These are phyloP conservation scores for Leptogaster cylindrica DNA, from an alignment of 2,888 invertebrate species.

Conservation along the genomic window DNA sequence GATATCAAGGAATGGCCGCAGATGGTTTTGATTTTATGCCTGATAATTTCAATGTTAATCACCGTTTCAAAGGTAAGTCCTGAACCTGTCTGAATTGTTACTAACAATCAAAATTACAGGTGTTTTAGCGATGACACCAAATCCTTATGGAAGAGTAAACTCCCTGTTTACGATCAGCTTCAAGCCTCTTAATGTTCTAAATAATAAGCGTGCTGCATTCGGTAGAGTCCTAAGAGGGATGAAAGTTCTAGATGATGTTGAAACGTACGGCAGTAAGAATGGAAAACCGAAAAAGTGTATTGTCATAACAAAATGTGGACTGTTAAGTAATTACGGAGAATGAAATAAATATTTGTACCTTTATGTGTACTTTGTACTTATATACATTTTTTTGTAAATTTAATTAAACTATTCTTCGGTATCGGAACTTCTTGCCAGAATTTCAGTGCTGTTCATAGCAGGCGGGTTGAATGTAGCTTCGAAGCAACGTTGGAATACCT, in stretches of 20 bases:
- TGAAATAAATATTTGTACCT: constrained; percentile 36
- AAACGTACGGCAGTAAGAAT: constrained; percentile 54
- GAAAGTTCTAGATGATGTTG: constrained; percentile 51
- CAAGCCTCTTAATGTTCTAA: constrained; percentile 52
- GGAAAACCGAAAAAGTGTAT: constrained; percentile 53
- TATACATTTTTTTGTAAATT: too few relatives aligned
- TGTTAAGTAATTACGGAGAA: constrained; percentile 43
- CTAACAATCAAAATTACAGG: constrained; percentile 28
- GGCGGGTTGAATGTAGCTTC: constrained; percentile 73
- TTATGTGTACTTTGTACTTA: neutral
- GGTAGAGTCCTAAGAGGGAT: constrained; percentile 54
- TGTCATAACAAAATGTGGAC: constrained; percentile 53
- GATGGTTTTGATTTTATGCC: constrained; percentile 31
- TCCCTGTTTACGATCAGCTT: constrained; percentile 56
- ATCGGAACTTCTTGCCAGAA: constrained; percentile 77
- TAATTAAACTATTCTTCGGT: constrained; percentile 53
- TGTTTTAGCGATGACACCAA: constrained; percentile 48
- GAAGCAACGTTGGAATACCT: constrained; percentile 76
- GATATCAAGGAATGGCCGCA: constrained; percentile 33
- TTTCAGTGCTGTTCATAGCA: constrained; percentile 63
- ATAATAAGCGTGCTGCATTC: constrained; percentile 54
- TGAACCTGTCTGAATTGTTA: neutral
- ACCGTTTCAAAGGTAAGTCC: constrained; percentile 39
- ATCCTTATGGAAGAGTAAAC: constrained; percentile 44
- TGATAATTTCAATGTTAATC: constrained; percentile 41